phyloP scores from a whole-genome alignment of 2,888 invertebrate species.

The Drosophila macrospina region DNA sequence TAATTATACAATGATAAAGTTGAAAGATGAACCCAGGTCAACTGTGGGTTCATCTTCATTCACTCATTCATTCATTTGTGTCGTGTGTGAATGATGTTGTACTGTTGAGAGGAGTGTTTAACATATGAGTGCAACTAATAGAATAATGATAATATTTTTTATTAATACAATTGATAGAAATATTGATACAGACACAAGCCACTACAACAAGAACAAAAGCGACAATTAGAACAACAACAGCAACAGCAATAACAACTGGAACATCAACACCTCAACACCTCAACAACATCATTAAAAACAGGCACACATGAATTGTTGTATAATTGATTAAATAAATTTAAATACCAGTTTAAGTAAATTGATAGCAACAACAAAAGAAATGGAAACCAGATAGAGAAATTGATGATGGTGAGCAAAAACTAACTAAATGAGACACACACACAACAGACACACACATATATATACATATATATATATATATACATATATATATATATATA shows the following conservation, averaged over 20 bases:
- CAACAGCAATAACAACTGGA: slow-evolving; percentile 13
- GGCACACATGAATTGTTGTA: slow-evolving; percentile 70
- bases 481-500: slow-evolving; percentile 25
- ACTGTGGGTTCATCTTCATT: background rate
- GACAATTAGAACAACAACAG: slow-evolving; percentile 33
- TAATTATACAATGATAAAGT: slow-evolving; percentile 26
- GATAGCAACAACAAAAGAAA: slow-evolving; percentile 64
- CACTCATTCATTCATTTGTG: slow-evolving; percentile 2
- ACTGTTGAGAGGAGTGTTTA: slow-evolving; percentile 42
- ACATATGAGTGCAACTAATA: slow-evolving; percentile 68
- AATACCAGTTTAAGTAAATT: slow-evolving; percentile 53
- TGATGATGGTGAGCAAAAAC: slow-evolving; percentile 32
- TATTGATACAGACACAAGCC: slow-evolving; percentile 50
- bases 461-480: slow-evolving; percentile 26
- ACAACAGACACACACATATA: slow-evolving; percentile 21
- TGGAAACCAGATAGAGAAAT: slow-evolving; percentile 17
- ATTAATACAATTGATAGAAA: slow-evolving; percentile 82
- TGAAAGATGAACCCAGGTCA: background rate
- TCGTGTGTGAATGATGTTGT: slow-evolving; percentile 35
- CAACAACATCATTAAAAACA: slow-evolving; percentile 25
- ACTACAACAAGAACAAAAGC: slow-evolving; percentile 23
- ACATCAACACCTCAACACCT: no score
- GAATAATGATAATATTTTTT: slow-evolving; percentile 80
- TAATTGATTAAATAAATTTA: slow-evolving; percentile 71
- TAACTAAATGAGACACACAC: slow-evolving; percentile 42